Conservation (phyloP, 1,140 invertebrate genomes). For the Atta cephalotes region DNA sequence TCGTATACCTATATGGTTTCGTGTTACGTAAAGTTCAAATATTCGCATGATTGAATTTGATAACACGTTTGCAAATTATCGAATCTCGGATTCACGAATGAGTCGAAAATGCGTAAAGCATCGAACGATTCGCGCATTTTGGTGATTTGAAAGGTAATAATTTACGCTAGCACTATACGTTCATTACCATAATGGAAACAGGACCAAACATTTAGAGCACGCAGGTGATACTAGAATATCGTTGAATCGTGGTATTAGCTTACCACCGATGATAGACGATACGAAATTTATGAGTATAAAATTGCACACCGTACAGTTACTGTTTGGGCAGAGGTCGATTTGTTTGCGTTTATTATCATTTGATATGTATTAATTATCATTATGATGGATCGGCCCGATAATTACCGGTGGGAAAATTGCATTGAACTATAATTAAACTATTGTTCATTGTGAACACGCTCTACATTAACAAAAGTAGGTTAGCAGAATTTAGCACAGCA, state of each 20-base stretch:
- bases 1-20: background rate
- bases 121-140: conserved; percentile 11
- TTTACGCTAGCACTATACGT: conserved; percentile 47
- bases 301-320: background rate
- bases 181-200: conserved; percentile 56
- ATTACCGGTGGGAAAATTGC: conserved; percentile 37
- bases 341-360: conserved; percentile 47
- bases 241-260: conserved; percentile 42
- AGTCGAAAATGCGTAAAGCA: conserved; percentile 38
- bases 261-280: conserved; percentile 54
- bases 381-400: conserved; percentile 41
- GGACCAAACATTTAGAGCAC: conserved; percentile 53
- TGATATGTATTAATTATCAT: conserved; percentile 56
- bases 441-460: background rate
- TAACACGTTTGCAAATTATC: conserved; percentile 61
- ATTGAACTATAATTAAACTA: conserved; percentile 36
- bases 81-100: conserved; percentile 44
- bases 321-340: conserved; percentile 39
- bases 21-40: conserved; percentile 29
- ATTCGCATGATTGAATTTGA: conserved; percentile 56
- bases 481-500: background rate
- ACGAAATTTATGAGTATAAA: conserved; percentile 62
- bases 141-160: conserved; percentile 56
- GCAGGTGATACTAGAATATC: conserved; percentile 56
- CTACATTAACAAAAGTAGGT: conserved; percentile 18